A percentile compares a stretch with the other conserved stretches of the same genome.
Conservation (phyloP, 2,797 vertebrate genomes). For the Momotus momota region DNA sequence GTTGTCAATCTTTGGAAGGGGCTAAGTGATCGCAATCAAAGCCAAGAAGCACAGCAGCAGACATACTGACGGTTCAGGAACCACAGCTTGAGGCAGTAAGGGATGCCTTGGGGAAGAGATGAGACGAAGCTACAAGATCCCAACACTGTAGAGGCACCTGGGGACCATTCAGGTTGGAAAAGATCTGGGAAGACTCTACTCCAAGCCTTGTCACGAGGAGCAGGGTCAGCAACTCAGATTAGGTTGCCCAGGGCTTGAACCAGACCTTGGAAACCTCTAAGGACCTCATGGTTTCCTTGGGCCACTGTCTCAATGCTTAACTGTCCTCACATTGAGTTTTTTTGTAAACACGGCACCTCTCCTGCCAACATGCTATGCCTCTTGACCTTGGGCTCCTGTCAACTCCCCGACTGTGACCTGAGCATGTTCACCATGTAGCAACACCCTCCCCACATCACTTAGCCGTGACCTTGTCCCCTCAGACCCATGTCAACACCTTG, state of each 20-base stretch:
- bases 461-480: no score
- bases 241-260: not conserved
- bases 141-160: not conserved
- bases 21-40: fast-evolving
- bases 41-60: not conserved
- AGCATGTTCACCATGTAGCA: no score
- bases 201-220: not conserved
- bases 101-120: not conserved
- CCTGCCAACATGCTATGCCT: no score
- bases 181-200: not conserved
- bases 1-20: not conserved
- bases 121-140: not conserved
- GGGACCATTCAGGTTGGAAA: not conserved
- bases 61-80: not conserved
- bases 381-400: no score
- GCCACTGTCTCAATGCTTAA: not conserved
- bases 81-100: not conserved
- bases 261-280: not conserved
- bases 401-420: no score
- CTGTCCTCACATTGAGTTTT: not conserved
- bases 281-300: fast-evolving
- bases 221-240: not conserved
- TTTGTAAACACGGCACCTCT: fast-evolving
- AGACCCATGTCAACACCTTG: no score
- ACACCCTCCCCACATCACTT: no score